Base-by-base conservation (phyloP, 2,888 invertebrate genomes). In the Pollenia angustigena region DNA sequence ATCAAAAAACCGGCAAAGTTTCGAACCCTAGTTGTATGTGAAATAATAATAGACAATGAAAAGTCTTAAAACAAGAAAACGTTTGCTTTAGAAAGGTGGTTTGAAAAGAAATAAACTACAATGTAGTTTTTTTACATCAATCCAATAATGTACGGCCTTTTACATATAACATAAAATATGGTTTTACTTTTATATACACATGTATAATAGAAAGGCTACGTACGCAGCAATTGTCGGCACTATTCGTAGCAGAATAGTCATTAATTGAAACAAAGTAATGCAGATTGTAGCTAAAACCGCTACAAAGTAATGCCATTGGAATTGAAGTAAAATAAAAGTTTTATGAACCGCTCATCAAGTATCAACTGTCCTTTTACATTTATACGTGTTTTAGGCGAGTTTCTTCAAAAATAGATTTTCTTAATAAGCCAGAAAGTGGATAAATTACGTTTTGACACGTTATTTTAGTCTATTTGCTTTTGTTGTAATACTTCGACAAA, bases 401-500 rank as follows among this genome's bases (percentile, higher is more conserved):
- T 46, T 69, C 14, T 52, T 62, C 10, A 10, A 9, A 16, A 62
- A 60, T 18, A 18, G n/a, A 60, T 11, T 66, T 78, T 69, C n/a
- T 46, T 16, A 42, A 46, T 46, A 69, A 71, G 16, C 14, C 11
- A 12, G 69, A 78, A 81, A 81, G 74, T 74, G 68, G 60, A 82
- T 81, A 88, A 88, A 88, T 88, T 87, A 86, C 81, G 44, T 56
- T 79, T 87, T 88, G 88, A 79, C 88, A 88, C 87, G 88, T 86
- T 71, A 88, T 85, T 66, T 74, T 4, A 18, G 50, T 58, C 64
- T n/a, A 10, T 54, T 18, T 62, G 48, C 52, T 9, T n/a, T n/a
- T 8, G 18, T 48, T 11, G 52, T 42, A 12, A 56, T 3, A 52
- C 66, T 78, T 78, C 50, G 50, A n/a, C 40, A 66, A 74, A 69